Conservation (phyloP, 1,140 invertebrate genomes). For the Thaumatotibia leucotreta region DNA sequence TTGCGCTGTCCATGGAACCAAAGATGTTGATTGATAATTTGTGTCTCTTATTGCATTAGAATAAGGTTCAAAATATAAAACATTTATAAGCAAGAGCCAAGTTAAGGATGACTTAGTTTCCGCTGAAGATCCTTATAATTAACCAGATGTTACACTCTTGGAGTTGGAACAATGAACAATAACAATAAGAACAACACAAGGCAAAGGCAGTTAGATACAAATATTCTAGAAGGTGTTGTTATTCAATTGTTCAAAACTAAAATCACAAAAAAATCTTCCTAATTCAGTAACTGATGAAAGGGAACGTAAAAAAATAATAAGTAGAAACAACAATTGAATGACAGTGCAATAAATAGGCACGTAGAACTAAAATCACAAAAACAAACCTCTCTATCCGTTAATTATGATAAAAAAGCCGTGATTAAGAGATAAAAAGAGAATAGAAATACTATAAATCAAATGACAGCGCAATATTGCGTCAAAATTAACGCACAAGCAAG, state of each 20-base stretch:
- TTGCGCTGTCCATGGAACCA: conserved; percentile 1
- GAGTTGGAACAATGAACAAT: not conserved
- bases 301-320: no score
- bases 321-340: no score
- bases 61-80: not conserved
- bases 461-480: not conserved
- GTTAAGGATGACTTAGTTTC: not conserved
- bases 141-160: not conserved
- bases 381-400: not conserved
- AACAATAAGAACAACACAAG: not conserved
- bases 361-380: not conserved
- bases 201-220: not conserved
- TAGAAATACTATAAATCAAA: not conserved
- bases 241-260: no score
- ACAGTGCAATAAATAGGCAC: not conserved
- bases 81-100: no score
- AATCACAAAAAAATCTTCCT: no score
- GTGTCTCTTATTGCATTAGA: not conserved
- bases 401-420: not conserved
- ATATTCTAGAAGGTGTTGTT: not conserved
- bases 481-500: not conserved
- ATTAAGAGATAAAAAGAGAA: not conserved
- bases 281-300: no score
- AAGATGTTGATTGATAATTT: not conserved
- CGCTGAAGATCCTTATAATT: not conserved